phyloP scores from a whole-genome alignment of 2,113 vertebrate species.

The Ochotona princeps region DNA sequence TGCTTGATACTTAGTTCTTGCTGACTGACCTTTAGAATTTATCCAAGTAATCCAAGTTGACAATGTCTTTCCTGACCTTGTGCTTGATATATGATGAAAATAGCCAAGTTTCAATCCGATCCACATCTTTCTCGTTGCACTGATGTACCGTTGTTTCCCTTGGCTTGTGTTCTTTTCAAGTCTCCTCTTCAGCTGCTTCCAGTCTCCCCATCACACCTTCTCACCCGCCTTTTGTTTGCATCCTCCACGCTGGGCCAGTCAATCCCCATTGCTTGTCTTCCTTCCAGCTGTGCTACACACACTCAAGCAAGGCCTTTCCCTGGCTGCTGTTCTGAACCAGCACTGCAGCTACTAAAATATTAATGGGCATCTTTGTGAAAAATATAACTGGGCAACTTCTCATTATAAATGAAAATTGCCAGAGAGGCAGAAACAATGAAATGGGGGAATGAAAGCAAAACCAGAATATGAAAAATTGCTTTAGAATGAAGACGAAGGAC shows the following conservation, averaged over 20 bases:
- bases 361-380: conserved; percentile 54
- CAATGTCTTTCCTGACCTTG: not conserved
- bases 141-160: not conserved
- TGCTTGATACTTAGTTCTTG: not conserved
- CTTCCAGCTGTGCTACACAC: not conserved
- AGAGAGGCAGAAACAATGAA: not conserved
- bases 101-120: not conserved
- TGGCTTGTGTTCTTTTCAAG: not conserved
- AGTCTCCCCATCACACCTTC: not conserved
- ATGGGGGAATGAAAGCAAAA: not conserved
- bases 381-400: not conserved
- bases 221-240: not conserved
- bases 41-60: not conserved
- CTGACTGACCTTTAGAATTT: not conserved
- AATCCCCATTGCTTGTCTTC: not conserved
- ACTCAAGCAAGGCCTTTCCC: not conserved
- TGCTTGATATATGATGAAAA: not conserved
- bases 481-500: not conserved
- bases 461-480: not conserved
- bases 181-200: not conserved
- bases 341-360: conserved; percentile 23
- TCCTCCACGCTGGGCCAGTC: not conserved
- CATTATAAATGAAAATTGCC: conserved; percentile 1
- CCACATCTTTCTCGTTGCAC: not conserved
- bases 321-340: not conserved